Conservation (phyloP, 2,888 invertebrate species). For the Galerucella pusilla region DNA sequence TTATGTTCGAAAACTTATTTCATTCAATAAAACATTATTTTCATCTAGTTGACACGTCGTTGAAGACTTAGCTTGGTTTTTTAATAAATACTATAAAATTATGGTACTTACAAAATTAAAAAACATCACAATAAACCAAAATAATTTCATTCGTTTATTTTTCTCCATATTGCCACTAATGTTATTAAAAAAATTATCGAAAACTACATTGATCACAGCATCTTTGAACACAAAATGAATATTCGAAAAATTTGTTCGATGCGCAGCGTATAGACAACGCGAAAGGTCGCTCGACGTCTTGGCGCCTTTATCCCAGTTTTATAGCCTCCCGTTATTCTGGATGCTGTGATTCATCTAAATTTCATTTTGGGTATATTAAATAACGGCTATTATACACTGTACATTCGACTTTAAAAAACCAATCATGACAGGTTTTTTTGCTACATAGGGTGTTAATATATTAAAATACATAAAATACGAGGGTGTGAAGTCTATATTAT, state of each 20-base stretch:
- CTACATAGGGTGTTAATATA: too few species aligned
- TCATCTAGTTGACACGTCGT: too few species aligned
- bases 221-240: conserved; percentile 7
- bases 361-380: background rate
- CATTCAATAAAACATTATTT: too few species aligned
- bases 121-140: conserved; percentile 56
- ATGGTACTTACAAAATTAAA: conserved; percentile 56
- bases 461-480: too few species aligned
- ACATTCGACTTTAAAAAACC: too few species aligned
- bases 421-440: too few species aligned
- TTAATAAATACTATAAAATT: background rate
- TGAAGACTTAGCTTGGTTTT: background rate
- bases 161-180: conserved; percentile 27
- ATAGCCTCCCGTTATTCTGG: conserved; percentile 1
- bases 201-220: conserved; percentile 14
- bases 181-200: background rate
- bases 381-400: background rate
- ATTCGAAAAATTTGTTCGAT: conserved; percentile 20
- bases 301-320: conserved; percentile 38
- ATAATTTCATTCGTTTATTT: conserved; percentile 46
- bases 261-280: conserved; percentile 27
- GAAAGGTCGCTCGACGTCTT: conserved; percentile 45
- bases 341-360: conserved; percentile 19
- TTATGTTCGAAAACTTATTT: too few species aligned
- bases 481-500: too few species aligned